Evolutionary conservation across 1,140 invertebrate species (phyloP).

Genomic region (Mizuhopecten yessoensis): DNA sequence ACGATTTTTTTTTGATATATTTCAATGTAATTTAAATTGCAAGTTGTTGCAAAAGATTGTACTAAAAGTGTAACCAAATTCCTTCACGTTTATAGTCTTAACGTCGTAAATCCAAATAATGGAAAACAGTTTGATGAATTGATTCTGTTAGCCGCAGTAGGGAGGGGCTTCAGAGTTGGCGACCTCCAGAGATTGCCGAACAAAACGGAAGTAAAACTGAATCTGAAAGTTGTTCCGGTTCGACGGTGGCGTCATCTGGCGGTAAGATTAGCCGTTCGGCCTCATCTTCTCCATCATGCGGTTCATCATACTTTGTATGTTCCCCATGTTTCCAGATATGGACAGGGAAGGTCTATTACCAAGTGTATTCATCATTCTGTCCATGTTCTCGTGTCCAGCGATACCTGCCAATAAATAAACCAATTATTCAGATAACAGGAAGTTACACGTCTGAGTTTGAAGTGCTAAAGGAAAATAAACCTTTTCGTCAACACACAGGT

Average conservation of each 20-base stretch:
- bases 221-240: neutral
- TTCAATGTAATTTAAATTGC: neutral
- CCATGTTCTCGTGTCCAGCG: neutral
- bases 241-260: neutral
- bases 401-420: neutral
- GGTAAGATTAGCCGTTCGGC: neutral
- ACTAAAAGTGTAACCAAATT: too few species aligned
- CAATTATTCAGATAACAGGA: neutral
- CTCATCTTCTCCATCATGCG: neutral
- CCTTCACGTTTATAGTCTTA: too few species aligned
- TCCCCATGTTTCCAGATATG: neutral
- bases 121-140: too few species aligned
- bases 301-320: neutral
- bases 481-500: too few species aligned
- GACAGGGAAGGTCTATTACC: neutral
- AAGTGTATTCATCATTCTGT: neutral
- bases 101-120: too few species aligned
- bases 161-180: neutral
- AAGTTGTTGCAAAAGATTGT: neutral
- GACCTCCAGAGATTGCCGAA: neutral
- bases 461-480: too few species aligned
- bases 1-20: too few species aligned
- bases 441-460: too few species aligned
- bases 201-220: neutral
- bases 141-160: neutral